phyloP scores from a whole-genome alignment of 1,140 invertebrate species.

The Tetramorium parvispinum region DNA sequence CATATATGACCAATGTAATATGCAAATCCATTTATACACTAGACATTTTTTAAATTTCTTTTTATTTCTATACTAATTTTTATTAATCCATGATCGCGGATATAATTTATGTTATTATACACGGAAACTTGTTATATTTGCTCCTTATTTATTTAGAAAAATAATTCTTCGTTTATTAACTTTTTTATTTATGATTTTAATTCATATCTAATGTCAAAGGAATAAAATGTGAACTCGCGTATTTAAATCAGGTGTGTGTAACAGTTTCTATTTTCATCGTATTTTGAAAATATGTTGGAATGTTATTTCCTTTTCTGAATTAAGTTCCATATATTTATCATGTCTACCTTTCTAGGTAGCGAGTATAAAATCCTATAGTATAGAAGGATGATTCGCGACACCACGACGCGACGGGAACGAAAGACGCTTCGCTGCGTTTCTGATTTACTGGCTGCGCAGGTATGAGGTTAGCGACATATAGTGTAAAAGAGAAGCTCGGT shows the following conservation, averaged over 20 bases:
- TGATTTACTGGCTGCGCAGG: conserved; percentile 78
- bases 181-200: not conserved
- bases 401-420: conserved; percentile 59
- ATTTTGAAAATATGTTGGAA: conserved; percentile 20
- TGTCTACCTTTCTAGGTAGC: conserved; percentile 30
- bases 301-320: conserved; percentile 22
- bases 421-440: conserved; percentile 79
- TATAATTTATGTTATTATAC: conserved; percentile 1
- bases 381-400: conserved; percentile 68
- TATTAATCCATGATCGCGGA: not conserved
- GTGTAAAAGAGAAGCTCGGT: conserved; percentile 46
- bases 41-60: not conserved
- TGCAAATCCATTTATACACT: not conserved
- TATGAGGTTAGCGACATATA: conserved; percentile 66
- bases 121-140: too few relatives aligned
- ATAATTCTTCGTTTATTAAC: not conserved
- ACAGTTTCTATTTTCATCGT: not conserved
- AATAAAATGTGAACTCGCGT: not conserved
- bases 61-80: not conserved
- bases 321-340: conserved; percentile 31
- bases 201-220: not conserved
- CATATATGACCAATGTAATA: too few relatives aligned
- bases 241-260: not conserved
- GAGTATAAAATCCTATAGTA: conserved; percentile 37
- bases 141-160: not conserved